Conservation (phyloP, 92 coral and sea anemone species). For the Epizoanthus stellaris region DNA sequence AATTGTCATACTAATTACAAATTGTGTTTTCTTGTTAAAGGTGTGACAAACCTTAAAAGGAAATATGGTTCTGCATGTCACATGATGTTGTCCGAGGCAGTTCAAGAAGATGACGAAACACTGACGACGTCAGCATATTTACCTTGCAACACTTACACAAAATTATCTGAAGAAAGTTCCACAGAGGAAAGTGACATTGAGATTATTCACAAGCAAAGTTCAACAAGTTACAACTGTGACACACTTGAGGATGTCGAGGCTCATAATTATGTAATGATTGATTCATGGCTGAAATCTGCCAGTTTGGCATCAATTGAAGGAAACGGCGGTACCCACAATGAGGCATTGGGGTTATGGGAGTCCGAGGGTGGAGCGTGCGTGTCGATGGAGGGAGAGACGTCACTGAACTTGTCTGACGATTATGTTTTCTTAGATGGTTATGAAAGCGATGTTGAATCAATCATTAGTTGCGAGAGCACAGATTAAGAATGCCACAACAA, state of each 20-base stretch:
- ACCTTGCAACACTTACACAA: background rate
- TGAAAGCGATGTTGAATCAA: constrained; percentile 78
- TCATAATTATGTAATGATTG: background rate
- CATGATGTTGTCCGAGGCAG: background rate
- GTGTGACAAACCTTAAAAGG: background rate
- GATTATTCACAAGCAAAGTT: constrained; percentile 39
- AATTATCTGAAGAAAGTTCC: constrained; percentile 17
- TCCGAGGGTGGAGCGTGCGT: constrained; percentile 65
- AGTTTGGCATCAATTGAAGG: background rate
- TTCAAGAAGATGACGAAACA: background rate
- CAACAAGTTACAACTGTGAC: background rate
- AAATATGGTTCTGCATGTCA: background rate
- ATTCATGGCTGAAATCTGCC: background rate
- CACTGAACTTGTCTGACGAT: constrained; percentile 50
- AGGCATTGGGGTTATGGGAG: constrained; percentile 52
- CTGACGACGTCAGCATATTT: background rate
- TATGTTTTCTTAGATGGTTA: constrained; percentile 81
- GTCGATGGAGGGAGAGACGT: background rate
- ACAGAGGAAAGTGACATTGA: constrained; percentile 82
- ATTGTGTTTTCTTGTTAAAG: background rate
- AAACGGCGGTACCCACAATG: background rate
- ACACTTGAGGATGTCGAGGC: background rate
- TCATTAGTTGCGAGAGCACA: constrained; percentile 20
- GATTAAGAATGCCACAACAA: background rate
- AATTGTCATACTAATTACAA: background rate